Evolutionary conservation across 1,140 invertebrate species (phyloP), one percentile per base, ranked within the genome.

Genomic region (Hycleus cichorii): DNA sequence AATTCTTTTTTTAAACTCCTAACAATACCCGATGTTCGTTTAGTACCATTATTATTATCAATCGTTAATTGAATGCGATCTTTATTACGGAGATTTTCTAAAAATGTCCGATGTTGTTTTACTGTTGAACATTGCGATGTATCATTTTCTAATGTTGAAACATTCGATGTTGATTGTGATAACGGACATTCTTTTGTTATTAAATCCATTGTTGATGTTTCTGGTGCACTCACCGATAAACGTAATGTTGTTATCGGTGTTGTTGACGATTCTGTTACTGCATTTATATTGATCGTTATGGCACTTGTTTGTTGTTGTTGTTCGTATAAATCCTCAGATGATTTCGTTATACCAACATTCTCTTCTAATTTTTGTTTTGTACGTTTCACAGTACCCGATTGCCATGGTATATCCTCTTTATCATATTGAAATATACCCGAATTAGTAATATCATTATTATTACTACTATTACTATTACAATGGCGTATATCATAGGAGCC

Each of bases 1-100:
- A 92, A 90, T 69, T 90, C 89, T 72, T 88, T 88, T 74, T 90
- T 91, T 53, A 90, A 80, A 76, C 86, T 89, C 78, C 85, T 84
- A 12, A 93, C 90, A 62, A 85, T 83, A 7, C 87, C 86, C 3
- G 79, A 77, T 12, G 76, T 77, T 48, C 69, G 49, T 64, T 66
- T 11, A 63, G 63, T 6, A 63, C 51, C 39, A 39, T 39, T 42
- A 57, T 66, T 57, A 9, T 62, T 47, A 54, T 67, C 61, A 27
- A 65, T 64, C 3, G 40, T 44, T 63, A 65, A 69, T 54, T 60
- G 64, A 8, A 10, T 57, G 9, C 44, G 47, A 52, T 69, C 56
- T 39, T 73, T 78, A 51, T 25, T 26, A 11, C 11, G 39, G 3
- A 79, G 66, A 60, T 77, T 80, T 66, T 85, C 82, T 42, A 85